A percentile compares a stretch with the other conserved stretches of the same genome.
Conservation (phyloP, 2,797 vertebrate genomes). For the Pelobates cultripes region DNA sequence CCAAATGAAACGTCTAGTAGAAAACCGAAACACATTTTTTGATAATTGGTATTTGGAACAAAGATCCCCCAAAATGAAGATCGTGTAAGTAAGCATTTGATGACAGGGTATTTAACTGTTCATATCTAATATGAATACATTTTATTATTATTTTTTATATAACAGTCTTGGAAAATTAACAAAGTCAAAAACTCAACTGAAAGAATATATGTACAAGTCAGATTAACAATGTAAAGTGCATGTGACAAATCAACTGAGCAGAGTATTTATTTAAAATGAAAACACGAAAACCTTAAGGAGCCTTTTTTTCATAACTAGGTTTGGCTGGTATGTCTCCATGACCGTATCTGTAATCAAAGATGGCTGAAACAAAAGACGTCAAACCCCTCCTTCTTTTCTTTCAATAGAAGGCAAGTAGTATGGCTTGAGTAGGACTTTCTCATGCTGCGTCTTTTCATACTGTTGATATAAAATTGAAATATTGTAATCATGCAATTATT, state of each 20-base stretch:
- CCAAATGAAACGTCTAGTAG: too few species aligned
- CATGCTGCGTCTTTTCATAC: conserved; percentile 75
- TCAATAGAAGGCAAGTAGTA: conserved; percentile 77
- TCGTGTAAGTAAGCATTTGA: too few species aligned
- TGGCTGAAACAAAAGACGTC: not conserved
- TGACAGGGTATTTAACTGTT: not conserved
- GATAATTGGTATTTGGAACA: too few species aligned
- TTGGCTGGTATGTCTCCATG: too few species aligned
- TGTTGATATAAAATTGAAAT: conserved; percentile 64
- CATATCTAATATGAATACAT: not conserved
- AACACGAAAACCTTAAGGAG: too few species aligned
- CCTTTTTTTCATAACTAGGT: too few species aligned
- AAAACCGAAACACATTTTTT: too few species aligned
- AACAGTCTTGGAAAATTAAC: not conserved
- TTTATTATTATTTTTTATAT: not conserved
- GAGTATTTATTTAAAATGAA: not conserved
- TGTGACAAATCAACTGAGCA: not conserved
- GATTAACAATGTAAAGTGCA: not conserved
- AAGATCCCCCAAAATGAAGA: too few species aligned
- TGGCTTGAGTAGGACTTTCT: conserved; percentile 66
- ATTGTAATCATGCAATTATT: not conserved
- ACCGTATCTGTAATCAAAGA: not conserved
- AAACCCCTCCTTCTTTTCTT: conserved; percentile 65
- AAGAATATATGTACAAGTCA: not conserved
- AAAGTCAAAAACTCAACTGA: not conserved